Evolutionary conservation across 2,888 invertebrate species (phyloP), one percentile per base, ranked within the genome.

Genomic region (Xylocampa areola): DNA sequence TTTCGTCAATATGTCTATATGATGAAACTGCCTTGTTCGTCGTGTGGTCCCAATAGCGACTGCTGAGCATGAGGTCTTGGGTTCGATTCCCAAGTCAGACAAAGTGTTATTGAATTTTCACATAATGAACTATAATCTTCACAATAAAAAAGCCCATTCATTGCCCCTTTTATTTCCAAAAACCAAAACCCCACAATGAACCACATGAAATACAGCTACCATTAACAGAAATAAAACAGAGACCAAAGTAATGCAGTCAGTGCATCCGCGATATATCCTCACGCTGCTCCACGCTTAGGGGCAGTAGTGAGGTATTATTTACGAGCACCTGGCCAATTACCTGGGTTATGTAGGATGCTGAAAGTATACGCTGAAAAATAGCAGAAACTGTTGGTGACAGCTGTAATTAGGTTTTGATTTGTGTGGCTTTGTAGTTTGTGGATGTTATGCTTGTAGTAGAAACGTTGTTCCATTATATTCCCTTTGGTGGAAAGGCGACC

Each of bases 291-390:
- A 40, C n/a, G 6, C 25, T 29, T 32, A 16, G 40, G 47, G 57
- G 63, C 29, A 44, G 40, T 13, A 47, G n/a, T n/a, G 41, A 36
- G 43, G 65, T 72, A 77, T 85, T 84, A 85, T 86, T 86, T 86
- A 85, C 65, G 79, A 59, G 63, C 80, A 80, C 82, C 78, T 82
- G 77, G 64, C 79, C 82, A 84, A 85, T 86, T 86, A 86, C 82
- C 76, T 73, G 53, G 68, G 80, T 85, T 85, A 86, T 87, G 82
- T 84, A 79, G 79, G 79, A 76, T 77, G 69, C 70, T 77, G 81
- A 71, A 82, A 81, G 76, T 81, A 82, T 77, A 69, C 53, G 35
- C 52, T 57, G 67, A 75, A 71, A 68, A 66, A 74, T 74, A 52
- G 60, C 63, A 61, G 65, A 55, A 58, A 64, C 45, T 64, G 75